A percentile compares a stretch with the other conserved stretches of the same genome.
phyloP scores from a whole-genome alignment of 1,140 invertebrate species.

The Calosoma granatense region DNA sequence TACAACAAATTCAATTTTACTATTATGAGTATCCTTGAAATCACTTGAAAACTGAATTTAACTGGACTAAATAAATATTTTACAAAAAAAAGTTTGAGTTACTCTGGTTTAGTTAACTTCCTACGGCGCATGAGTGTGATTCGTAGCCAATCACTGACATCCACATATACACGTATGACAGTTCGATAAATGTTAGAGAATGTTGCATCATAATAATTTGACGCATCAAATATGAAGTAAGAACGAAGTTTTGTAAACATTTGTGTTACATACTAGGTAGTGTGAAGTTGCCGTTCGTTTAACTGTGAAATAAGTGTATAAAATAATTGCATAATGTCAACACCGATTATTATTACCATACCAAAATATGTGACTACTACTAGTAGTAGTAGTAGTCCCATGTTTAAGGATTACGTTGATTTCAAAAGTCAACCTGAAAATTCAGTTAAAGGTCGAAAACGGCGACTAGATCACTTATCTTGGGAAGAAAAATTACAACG shows the following conservation, averaged over 20 bases:
- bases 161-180: background rate
- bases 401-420: background rate
- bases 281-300: background rate
- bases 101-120: too few species aligned
- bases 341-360: slow-evolving; percentile 40
- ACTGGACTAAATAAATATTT: too few species aligned
- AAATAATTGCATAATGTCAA: slow-evolving; percentile 29
- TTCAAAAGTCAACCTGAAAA: background rate
- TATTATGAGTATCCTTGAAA: too few species aligned
- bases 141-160: background rate
- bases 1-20: too few species aligned
- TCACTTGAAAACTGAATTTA: too few species aligned
- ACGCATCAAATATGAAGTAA: too few species aligned
- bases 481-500: slow-evolving; percentile 75
- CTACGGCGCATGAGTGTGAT: too few species aligned
- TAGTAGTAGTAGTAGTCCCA: background rate
- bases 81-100: too few species aligned
- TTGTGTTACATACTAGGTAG: background rate
- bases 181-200: background rate
- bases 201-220: background rate
- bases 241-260: too few species aligned
- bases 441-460: background rate
- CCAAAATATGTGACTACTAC: slow-evolving; percentile 29
- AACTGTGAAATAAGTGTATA: background rate
- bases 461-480: slow-evolving; percentile 63